Conservation (phyloP, 2,888 invertebrate genomes). For the Pristionchus entomophagus region DNA sequence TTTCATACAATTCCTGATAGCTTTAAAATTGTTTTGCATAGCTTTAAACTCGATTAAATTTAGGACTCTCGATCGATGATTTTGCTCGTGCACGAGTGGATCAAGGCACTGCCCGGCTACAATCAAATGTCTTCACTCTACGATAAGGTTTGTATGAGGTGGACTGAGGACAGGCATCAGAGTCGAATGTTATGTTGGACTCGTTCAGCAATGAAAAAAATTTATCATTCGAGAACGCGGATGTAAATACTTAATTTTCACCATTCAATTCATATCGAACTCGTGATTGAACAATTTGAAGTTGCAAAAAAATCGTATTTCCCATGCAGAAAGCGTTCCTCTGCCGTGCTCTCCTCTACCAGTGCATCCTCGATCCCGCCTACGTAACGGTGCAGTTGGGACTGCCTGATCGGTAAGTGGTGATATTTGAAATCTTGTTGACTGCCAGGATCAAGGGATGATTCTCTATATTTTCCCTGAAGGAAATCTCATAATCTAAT, state of each 20-base stretch:
- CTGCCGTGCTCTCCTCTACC: constrained; percentile 63
- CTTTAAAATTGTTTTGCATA: too few species aligned
- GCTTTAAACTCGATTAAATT: too few species aligned
- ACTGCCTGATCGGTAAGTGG: constrained; percentile 57
- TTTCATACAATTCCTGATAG: not conserved
- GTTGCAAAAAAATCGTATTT: not conserved
- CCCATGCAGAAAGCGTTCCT: constrained; percentile 51
- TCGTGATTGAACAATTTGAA: not conserved
- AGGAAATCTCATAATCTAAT: not conserved
- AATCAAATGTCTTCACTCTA: constrained; percentile 52
- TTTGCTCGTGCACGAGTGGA: constrained; percentile 65
- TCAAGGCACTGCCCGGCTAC: constrained; percentile 61
- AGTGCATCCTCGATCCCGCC: constrained; percentile 63
- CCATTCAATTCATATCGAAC: not conserved
- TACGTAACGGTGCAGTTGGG: constrained; percentile 62
- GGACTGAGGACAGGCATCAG: too few species aligned
- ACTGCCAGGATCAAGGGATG: constrained; percentile 3
- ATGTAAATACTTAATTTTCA: not conserved
- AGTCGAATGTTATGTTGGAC: too few species aligned
- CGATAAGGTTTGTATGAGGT: constrained; percentile 53
- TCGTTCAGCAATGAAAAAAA: too few species aligned
- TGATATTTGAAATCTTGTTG: too few species aligned
- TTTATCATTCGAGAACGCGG: too few species aligned
- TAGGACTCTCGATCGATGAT: constrained; percentile 54
- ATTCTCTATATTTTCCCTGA: constrained; percentile 31